Conservation (phyloP, 2,113 vertebrate genomes). For the Hirundichthys speculiger region DNA sequence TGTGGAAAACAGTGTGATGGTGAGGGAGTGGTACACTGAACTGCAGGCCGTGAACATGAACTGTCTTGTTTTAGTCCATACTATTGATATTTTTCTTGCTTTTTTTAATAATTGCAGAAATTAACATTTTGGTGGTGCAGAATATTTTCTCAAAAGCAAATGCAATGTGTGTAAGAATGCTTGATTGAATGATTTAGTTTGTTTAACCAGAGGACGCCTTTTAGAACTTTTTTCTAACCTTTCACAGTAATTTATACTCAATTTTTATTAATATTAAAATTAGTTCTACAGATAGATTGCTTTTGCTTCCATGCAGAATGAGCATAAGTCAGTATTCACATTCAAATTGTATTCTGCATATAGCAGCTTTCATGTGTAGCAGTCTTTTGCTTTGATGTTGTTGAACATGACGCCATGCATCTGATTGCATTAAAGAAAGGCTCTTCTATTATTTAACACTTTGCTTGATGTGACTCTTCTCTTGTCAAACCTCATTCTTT, state of each 20-base stretch:
- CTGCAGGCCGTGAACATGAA: no score
- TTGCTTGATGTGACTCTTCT: slow-evolving; percentile 61
- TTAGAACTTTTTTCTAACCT: rapidly evolving
- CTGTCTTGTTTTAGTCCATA: background rate
- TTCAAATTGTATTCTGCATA: slow-evolving; percentile 13
- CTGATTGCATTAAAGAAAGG: slow-evolving; percentile 50
- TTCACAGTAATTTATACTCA: background rate
- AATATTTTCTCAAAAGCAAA: background rate
- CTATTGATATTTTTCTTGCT: background rate
- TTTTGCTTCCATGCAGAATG: background rate
- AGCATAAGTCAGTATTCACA: no score
- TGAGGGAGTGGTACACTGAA: slow-evolving; percentile 9
- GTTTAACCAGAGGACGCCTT: no score
- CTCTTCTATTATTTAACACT: slow-evolving; percentile 67
- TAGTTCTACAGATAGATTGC: background rate
- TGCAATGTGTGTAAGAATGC: background rate
- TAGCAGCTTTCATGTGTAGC: slow-evolving; percentile 38
- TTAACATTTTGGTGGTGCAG: background rate
- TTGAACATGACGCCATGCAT: slow-evolving; percentile 13
- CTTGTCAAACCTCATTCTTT: slow-evolving; percentile 59
- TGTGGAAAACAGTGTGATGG: background rate
- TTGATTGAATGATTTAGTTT: background rate
- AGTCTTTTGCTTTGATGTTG: slow-evolving; percentile 15
- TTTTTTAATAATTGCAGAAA: background rate
- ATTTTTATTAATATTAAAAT: background rate